phyloP scores from a whole-genome alignment of 2,797 vertebrate genomes.

The Sebastes diploproa region DNA sequence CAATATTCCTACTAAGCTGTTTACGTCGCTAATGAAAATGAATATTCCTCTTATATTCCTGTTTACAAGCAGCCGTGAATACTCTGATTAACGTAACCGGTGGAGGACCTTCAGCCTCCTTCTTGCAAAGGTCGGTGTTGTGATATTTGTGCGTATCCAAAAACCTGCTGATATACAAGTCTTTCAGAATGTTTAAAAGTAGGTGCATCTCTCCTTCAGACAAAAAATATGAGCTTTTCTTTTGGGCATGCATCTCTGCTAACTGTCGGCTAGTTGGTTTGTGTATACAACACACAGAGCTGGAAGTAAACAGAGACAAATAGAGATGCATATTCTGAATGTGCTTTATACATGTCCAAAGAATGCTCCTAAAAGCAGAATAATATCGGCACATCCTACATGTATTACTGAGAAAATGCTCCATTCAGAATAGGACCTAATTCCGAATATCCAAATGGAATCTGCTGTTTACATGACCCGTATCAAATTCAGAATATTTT shows the following conservation, averaged over 20 bases:
- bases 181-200: background rate
- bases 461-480: background rate
- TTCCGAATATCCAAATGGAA: background rate
- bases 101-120: too few relatives aligned
- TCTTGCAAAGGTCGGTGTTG: too few relatives aligned
- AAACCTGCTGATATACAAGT: background rate
- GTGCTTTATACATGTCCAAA: background rate
- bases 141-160: background rate
- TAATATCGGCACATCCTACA: background rate
- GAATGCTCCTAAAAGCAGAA: background rate
- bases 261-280: background rate
- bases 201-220: background rate
- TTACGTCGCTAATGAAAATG: background rate
- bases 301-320: background rate
- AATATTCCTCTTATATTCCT: background rate
- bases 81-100: too few relatives aligned
- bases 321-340: background rate
- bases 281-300: background rate
- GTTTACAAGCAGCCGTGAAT: too few relatives aligned
- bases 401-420: fast-evolving
- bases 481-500: background rate
- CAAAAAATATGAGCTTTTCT: background rate
- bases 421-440: fast-evolving
- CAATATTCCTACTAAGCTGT: background rate
- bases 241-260: background rate